Evolutionary conservation across 2,888 invertebrate species (phyloP), one percentile per base, ranked within the genome.

Genomic region (Tetranychus piercei): DNA sequence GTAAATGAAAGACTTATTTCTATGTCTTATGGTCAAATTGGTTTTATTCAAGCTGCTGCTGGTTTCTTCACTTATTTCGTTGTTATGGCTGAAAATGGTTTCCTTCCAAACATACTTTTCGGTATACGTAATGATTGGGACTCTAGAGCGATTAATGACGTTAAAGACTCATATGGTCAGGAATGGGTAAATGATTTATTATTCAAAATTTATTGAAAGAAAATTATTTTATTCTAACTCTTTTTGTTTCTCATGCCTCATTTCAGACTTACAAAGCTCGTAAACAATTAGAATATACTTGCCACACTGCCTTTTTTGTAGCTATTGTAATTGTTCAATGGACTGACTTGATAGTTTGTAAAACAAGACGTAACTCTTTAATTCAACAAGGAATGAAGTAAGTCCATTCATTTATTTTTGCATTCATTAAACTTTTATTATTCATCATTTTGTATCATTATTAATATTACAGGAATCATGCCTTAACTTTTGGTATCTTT

Each of bases 51-150:
- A 79, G 85, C 85, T 15, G 81, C 83, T 5, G 85, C 84, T 76
- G 85, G 85, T 7, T 85, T 86, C 82, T 86, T 96, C 86, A 92
- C 94, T 75, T 99, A 99, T 87, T 96, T 97, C 84, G 96, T 99
- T 80, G 99, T 99, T 83, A 94, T 99, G 95, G 97, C 94, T 86
- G 97, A 97, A 84, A 97, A 97, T 84, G 99, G 99, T 80, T 99
- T 99, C 87, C 86, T 93, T 83, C 95, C 96, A 3, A 82, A 86
- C 81, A 86, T 87, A 80, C 87, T 99, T 80, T 90, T 96, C 83
- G 97, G 97, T 79, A 90, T 99, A 82, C 89, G 99, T 82, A 92
- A 93, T 85, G 88, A 91, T 81, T 99, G 99, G 99, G 99, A 99
- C 83, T 94, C 96, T 45, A 92, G 93, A 85, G 95, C 94, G 80